These are phyloP conservation scores for Coregonus clupeaformis DNA, from an alignment of 2,113 vertebrate species.

Conservation along the genomic window DNA sequence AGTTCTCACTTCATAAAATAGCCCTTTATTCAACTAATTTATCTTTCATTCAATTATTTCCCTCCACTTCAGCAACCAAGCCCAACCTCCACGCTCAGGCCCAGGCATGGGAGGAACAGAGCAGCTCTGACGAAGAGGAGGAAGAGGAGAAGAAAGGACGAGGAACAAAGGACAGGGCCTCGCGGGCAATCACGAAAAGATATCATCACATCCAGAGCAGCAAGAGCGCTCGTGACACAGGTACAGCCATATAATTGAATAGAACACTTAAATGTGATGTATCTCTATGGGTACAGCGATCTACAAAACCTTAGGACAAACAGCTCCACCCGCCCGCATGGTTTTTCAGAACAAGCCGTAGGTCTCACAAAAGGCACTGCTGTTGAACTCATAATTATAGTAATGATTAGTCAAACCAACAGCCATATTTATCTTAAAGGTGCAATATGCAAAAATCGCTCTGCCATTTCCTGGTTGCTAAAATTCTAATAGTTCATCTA, in stretches of 20 bases:
- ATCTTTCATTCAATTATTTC: background rate
- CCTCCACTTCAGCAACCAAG: constrained; percentile 13
- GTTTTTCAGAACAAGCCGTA: background rate
- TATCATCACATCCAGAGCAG: constrained; percentile 16
- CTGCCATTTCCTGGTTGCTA: too few species aligned
- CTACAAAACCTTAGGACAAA: too few species aligned
- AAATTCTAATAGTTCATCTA: too few species aligned
- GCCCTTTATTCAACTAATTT: background rate
- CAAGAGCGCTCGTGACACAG: constrained; percentile 17
- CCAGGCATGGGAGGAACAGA: constrained; percentile 16
- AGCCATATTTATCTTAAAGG: too few species aligned
- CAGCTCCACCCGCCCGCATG: too few species aligned
- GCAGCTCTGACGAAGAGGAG: constrained; percentile 34
- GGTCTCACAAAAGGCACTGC: too few species aligned
- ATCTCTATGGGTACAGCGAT: too few species aligned
- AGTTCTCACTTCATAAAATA: too few species aligned
- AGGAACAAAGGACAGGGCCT: constrained; percentile 10
- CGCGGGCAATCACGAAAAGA: constrained; percentile 8
- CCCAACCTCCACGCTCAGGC: background rate
- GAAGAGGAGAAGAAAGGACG: constrained; percentile 13
- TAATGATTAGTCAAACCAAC: too few species aligned
- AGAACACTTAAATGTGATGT: too few species aligned
- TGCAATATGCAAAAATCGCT: too few species aligned
- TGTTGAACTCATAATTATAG: too few species aligned
- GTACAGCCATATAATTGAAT: constrained; percentile 10